phyloP scores from a whole-genome alignment of 2,113 vertebrate species.

The Peucedramus taeniatus region DNA sequence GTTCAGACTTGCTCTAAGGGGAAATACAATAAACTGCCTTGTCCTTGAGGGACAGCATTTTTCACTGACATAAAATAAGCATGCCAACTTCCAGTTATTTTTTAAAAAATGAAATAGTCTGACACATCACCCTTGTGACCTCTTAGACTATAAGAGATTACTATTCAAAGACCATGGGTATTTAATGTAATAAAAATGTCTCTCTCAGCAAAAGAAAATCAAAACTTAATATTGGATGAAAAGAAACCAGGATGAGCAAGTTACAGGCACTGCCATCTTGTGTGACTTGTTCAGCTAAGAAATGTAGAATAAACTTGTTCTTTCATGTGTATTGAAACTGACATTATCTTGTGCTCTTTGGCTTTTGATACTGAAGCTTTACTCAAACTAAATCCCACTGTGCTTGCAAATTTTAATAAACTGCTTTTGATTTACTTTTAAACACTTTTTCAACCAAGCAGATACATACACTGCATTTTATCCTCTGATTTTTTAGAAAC shows the following conservation, averaged over 20 bases:
- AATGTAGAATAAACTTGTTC: background rate
- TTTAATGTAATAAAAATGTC: background rate
- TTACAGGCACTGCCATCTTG: background rate
- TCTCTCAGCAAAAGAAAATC: background rate
- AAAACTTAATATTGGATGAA: background rate
- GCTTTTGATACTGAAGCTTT: background rate
- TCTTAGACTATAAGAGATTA: background rate
- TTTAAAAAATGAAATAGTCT: background rate
- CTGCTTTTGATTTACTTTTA: background rate
- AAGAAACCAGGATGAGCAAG: background rate
- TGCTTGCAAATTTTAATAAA: background rate
- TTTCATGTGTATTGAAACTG: background rate
- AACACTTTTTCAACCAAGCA: background rate
- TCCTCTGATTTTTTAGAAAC: background rate
- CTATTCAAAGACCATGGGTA: background rate
- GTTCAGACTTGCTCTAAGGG: conserved; percentile 1
- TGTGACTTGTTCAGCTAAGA: background rate
- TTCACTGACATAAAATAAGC: background rate
- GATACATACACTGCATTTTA: background rate
- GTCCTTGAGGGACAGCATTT: background rate
- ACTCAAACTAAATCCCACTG: background rate
- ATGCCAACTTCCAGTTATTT: background rate
- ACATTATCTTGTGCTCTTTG: background rate
- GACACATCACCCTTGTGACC: background rate
- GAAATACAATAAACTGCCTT: background rate